Conservation (phyloP, 2,797 vertebrate species). For the Sitta carolinensis region DNA sequence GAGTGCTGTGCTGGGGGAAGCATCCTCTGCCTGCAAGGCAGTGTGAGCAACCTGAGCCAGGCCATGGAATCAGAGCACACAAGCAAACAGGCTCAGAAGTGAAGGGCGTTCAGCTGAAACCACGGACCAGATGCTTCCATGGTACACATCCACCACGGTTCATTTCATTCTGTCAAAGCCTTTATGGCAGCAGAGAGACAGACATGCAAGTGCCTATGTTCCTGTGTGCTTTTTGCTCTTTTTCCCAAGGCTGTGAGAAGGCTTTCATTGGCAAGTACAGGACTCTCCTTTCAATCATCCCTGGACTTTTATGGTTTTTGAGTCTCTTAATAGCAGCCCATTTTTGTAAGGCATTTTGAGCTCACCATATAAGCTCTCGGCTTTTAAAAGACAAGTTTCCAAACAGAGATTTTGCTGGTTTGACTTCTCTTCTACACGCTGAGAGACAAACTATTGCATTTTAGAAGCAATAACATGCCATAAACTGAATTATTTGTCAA, state of each 20-base stretch:
- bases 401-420: background rate
- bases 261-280: background rate
- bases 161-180: conserved; percentile 67
- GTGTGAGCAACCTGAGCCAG: conserved; percentile 14
- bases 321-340: background rate
- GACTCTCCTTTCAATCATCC: background rate
- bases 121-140: conserved; percentile 54
- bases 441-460: background rate
- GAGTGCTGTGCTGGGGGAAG: background rate
- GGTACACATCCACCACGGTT: conserved; percentile 26
- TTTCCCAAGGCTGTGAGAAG: conserved; percentile 11
- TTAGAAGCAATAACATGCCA: background rate
- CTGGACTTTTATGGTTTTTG: background rate
- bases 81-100: conserved; percentile 34
- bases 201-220: background rate
- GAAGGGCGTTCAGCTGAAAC: conserved; percentile 61
- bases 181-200: conserved; percentile 8
- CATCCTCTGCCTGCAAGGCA: conserved; percentile 44
- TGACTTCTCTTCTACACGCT: background rate
- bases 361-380: background rate
- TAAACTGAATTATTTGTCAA: background rate
- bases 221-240: background rate
- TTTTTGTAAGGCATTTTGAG: background rate
- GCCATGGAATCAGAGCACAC: conserved; percentile 26
- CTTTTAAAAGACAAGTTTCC: background rate